Base-by-base conservation (phyloP, 2,797 vertebrate genomes). In the Centropyge bicolor region DNA sequence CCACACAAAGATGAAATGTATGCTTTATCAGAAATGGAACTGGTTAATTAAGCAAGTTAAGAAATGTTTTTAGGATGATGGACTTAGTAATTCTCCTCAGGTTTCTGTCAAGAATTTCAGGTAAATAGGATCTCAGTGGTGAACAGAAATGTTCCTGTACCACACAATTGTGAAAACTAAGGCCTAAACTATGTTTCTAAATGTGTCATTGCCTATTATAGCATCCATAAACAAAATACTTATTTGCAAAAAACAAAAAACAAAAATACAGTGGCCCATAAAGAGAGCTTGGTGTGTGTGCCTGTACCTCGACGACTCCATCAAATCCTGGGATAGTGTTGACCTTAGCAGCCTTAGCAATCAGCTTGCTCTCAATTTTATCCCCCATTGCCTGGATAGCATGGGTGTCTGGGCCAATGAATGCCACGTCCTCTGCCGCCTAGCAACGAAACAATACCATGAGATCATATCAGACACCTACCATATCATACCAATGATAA, bases 381-480 rank as follows among this genome's bases (percentile, higher is more conserved):
- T 99, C 98, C 65, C 98, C 98, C 98, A 99, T 99, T 66, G 98
- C 97, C 88, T 98, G 96, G 94, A 99, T 98, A 71, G 98, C 98
- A 72, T 96, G 93, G 2, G 96, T 97, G 93, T 99, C 98, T 52
- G 98, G 98, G 59, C 98, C 98, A 76, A 99, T 97, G 94, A 99
- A 99, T 45, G 93, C 83, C 86, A 99, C 95, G 27, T 92, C 95
- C 89, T 96, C 96, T 45, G 95, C 95, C 22, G 94, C 97, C 98
- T 99, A 89, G 73, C 70, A 85, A 92, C 83, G 93, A 68, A 48
- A 84, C 3, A 19, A 13, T 1, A 59, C 8, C 19, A 27, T 41
- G 4, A 77, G 20, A 64, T 41, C 27, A 31, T 31, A 31, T 31
- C 27, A 31, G 4, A 31, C 27, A 31, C 27, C 38, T 9, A 38